Base-by-base conservation (phyloP, 2,113 vertebrate species). In the Nesoenas mayeri region DNA sequence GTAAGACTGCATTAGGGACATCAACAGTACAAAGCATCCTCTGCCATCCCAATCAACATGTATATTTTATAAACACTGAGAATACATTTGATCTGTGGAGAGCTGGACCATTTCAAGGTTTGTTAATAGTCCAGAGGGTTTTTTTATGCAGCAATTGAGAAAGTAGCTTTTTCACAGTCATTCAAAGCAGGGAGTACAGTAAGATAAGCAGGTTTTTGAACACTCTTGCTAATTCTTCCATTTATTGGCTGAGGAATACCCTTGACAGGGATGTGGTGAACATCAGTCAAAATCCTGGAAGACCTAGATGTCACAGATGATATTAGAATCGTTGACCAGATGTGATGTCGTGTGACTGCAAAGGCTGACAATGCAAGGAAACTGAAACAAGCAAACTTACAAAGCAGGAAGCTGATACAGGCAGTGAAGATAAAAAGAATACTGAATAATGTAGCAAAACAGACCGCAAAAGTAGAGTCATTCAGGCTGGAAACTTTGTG, bases 331-430 rank as follows among this genome's bases (percentile, higher is more conserved):
- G 3, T 32, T 67, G 70, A 62, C 51, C 58, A 96, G 79, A 71
- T 0, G 0, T 12, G n/a, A 50, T 15, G 17, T 72, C 2, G 3
- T 12, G 29, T 72, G 65, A 38, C 29, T 65, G 70, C 20, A 62
- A 34, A 71, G 78, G 73, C 31, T 29, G 56, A 64, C 84, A 73
- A 21, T 0, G 0, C 18, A 44, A 89, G n/a, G 60, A 89, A 86
- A 77, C 56, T 24, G n/a, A 89, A 91, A 58, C 61, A 89, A 40
- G 50, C 18, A 66, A 24, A 61, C 12, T 44, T 50, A 87, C 25
- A 81, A 62, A 91, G 86, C 67, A 86, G 85, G 88, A 95, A 81
- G 32, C 54, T 85, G 70, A 72, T 72, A 85, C 69, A 93, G 22
- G 20, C 56, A 48, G 26, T 16, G 66, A 56, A 85, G 81, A 94